These are phyloP conservation scores for Ormyrus rosae DNA, from an alignment of 2,888 invertebrate genomes.

Conservation along the genomic window DNA sequence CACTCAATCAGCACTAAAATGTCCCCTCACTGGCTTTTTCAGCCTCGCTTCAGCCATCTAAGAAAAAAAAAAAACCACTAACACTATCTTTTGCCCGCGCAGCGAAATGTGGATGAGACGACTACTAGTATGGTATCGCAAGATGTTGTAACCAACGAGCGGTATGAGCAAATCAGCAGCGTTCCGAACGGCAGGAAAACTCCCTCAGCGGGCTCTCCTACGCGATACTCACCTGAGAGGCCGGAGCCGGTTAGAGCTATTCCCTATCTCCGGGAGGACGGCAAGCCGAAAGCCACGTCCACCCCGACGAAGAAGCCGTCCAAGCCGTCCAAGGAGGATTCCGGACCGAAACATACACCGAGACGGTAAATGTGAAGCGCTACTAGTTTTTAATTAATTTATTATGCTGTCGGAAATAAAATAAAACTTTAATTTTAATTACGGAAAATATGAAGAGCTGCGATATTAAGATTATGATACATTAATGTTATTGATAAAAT, in stretches of 20 bases:
- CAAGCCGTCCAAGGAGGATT: constrained; percentile 61
- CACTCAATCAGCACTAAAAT: no score
- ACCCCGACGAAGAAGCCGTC: constrained; percentile 68
- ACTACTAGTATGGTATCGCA: constrained; percentile 53
- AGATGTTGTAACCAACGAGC: constrained; percentile 63
- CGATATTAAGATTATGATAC: no score
- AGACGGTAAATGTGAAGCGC: constrained; percentile 24
- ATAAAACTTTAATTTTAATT: no score
- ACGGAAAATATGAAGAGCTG: no score
- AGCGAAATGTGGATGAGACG: constrained; percentile 48
- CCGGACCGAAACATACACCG: constrained; percentile 8
- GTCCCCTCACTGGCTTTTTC: no score
- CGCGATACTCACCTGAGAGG: constrained; percentile 64
- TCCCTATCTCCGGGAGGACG: constrained; percentile 69
- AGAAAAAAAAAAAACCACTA: no score
- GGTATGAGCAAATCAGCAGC: constrained; percentile 59
- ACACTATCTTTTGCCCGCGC: background rate
- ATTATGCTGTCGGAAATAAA: no score
- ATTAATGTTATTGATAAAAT: no score
- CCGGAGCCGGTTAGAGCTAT: constrained; percentile 68
- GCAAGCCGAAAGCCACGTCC: constrained; percentile 64
- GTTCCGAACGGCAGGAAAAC: constrained; percentile 53
- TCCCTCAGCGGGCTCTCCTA: constrained; percentile 58
- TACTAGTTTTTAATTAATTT: background rate
- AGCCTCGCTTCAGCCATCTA: no score